phyloP scores from a whole-genome alignment of 2,797 vertebrate genomes.

The Nyctalus aviator region DNA sequence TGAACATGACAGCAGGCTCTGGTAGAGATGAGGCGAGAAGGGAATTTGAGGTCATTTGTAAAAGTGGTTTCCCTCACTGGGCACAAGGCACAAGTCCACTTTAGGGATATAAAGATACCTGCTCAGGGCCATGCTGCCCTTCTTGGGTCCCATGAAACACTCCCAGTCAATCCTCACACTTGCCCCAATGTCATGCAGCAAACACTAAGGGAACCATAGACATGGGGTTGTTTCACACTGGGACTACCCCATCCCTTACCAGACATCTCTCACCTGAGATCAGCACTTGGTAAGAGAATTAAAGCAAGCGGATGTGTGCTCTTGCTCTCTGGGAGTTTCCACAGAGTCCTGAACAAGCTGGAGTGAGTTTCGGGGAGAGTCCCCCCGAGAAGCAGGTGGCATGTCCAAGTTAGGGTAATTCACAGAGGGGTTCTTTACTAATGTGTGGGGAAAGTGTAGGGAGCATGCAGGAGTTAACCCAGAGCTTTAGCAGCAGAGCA shows the following conservation, averaged over 20 bases:
- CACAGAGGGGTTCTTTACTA: not conserved
- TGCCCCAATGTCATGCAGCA: not conserved
- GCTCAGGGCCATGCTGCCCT: fast-evolving
- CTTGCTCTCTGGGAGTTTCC: not conserved
- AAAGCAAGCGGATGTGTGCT: not conserved
- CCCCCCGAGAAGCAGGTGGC: not conserved
- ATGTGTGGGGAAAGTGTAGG: not conserved
- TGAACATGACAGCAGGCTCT: not conserved
- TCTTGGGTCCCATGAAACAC: not conserved
- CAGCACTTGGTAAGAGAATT: not conserved
- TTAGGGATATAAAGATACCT: not conserved
- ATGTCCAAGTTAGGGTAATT: not conserved
- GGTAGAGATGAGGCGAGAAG: not conserved
- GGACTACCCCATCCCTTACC: not conserved
- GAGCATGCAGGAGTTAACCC: not conserved
- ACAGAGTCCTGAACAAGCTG: not conserved
- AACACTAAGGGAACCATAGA: not conserved
- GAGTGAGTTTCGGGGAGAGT: not conserved
- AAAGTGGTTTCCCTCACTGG: not conserved
- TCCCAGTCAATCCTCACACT: not conserved
- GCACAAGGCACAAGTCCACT: not conserved
- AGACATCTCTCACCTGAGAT: no score
- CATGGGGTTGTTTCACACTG: not conserved
- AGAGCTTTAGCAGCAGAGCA: not conserved
- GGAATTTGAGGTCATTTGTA: not conserved